Percentiles rank a stretch among this genome's conserved stretches.
phyloP scores from a whole-genome alignment of 2,888 invertebrate genomes.

The Rotaria sp. region DNA sequence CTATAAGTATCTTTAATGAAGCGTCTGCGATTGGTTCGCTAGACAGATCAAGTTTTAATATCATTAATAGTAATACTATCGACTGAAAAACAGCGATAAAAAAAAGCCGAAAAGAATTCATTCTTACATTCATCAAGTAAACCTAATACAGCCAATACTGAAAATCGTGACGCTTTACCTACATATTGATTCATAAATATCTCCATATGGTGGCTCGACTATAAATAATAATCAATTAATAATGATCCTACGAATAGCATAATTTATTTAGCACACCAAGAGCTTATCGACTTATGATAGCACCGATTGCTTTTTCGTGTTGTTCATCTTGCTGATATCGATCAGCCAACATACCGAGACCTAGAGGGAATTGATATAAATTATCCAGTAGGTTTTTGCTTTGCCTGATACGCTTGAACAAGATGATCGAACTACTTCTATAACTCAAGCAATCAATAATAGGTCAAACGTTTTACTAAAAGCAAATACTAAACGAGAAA shows the following conservation, averaged over 20 bases:
- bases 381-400: not conserved
- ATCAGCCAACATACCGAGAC: slow-evolving; percentile 99
- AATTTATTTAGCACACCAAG: slow-evolving; percentile 71
- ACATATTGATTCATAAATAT: slow-evolving; percentile 97
- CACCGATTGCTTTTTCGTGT: slow-evolving; percentile 96
- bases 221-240: slow-evolving; percentile 40
- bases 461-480: slow-evolving; percentile 89
- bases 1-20: slow-evolving; percentile 71
- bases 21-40: slow-evolving; percentile 86
- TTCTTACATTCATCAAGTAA: slow-evolving; percentile 85
- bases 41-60: slow-evolving; percentile 84
- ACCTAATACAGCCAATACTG: slow-evolving; percentile 84
- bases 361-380: slow-evolving; percentile 51
- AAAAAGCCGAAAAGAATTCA: not conserved
- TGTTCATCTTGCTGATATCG: slow-evolving; percentile 94
- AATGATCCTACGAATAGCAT: not conserved
- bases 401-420: slow-evolving; percentile 91
- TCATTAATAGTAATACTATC: slow-evolving; percentile 80
- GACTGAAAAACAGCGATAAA: not conserved
- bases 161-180: slow-evolving; percentile 91
- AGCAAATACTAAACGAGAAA: slow-evolving; percentile 65
- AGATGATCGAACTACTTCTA: slow-evolving; percentile 95
- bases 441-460: slow-evolving; percentile 82
- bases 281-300: slow-evolving; percentile 89
- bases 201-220: slow-evolving; percentile 96